Conservation (phyloP, 2,113 vertebrate species). For the Peromyscus polionotus region DNA sequence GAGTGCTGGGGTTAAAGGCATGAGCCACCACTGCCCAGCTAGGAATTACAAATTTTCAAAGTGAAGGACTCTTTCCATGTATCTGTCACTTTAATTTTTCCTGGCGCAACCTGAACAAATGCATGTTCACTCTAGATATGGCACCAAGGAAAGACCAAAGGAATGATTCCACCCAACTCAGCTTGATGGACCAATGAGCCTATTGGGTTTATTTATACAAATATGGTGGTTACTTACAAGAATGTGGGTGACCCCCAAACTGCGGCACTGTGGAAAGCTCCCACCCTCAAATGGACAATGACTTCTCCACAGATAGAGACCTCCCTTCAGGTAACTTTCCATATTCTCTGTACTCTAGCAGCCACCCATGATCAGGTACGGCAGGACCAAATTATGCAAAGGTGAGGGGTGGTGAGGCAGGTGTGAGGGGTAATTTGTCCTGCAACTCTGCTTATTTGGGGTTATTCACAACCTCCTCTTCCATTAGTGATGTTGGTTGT, state of each 20-base stretch:
- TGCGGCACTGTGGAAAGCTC: neutral
- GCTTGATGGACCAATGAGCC: neutral
- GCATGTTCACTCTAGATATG: neutral
- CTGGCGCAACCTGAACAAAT: neutral
- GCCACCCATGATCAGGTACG: neutral
- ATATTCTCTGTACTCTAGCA: too few species aligned
- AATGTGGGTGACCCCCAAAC: neutral
- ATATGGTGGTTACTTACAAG: neutral
- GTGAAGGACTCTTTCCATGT: neutral
- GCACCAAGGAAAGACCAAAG: neutral
- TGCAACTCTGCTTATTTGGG: too few species aligned
- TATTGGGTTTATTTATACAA: neutral
- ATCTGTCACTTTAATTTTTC: neutral
- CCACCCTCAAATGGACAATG: neutral
- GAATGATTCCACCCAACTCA: neutral
- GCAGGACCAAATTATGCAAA: too few species aligned
- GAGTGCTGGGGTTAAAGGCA: neutral
- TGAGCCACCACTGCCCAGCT: neutral
- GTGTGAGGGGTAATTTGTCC: neutral
- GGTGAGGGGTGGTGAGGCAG: rapidly evolving
- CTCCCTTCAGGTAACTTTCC: too few species aligned
- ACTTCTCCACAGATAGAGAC: neutral
- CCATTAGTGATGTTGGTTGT: neutral
- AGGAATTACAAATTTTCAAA: neutral
- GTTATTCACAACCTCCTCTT: neutral